These are phyloP conservation scores for Danaus melanippus DNA, from an alignment of 1,140 invertebrate genomes.

Conservation along the genomic window DNA sequence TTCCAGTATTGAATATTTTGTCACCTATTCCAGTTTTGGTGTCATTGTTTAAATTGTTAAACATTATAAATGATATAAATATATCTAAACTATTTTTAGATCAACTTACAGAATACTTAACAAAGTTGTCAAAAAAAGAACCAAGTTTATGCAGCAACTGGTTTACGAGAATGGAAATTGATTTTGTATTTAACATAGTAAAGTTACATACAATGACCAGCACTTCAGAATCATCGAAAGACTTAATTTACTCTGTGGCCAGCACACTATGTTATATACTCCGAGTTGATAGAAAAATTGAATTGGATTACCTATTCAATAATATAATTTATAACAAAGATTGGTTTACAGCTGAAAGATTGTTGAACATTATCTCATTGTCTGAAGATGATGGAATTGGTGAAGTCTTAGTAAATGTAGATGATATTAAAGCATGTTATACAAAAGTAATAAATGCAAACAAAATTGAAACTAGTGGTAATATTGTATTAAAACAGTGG, in stretches of 20 bases:
- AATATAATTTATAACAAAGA: slow-evolving; percentile 72
- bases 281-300: slow-evolving; percentile 61
- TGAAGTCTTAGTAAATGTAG: slow-evolving; percentile 52
- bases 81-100: slow-evolving; percentile 31
- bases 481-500: slow-evolving; percentile 47
- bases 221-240: slow-evolving; percentile 48
- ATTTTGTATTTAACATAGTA: slow-evolving; percentile 66
- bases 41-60: slow-evolving; percentile 53
- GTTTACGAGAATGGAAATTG: slow-evolving; percentile 74
- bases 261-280: slow-evolving; percentile 72
- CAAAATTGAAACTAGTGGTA: slow-evolving; percentile 29
- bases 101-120: slow-evolving; percentile 37
- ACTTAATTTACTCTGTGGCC: slow-evolving; percentile 67
- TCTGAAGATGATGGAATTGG: slow-evolving; percentile 58
- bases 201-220: slow-evolving; percentile 48
- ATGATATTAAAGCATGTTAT: slow-evolving; percentile 70
- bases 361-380: slow-evolving; percentile 67
- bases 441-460: slow-evolving; percentile 64
- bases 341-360: slow-evolving; percentile 71
- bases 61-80: slow-evolving; percentile 31
- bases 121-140: slow-evolving; percentile 41
- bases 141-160: slow-evolving; percentile 68
- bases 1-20: slow-evolving; percentile 62
- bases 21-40: slow-evolving; percentile 71
- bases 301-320: slow-evolving; percentile 66